Conservation (phyloP, 2,113 vertebrate genomes). For the Siniperca knerii region DNA sequence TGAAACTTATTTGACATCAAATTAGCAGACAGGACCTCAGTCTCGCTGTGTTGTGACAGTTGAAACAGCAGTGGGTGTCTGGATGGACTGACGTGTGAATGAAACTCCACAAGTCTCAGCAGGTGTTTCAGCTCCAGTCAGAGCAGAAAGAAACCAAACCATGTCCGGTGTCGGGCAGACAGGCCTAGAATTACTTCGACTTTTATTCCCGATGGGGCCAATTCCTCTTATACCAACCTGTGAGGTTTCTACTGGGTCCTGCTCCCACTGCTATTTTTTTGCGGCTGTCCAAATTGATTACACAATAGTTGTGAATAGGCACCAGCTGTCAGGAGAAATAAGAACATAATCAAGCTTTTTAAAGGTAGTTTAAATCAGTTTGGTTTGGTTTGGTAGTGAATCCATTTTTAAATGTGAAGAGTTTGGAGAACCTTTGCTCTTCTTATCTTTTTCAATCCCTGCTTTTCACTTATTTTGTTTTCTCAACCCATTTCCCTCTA, state of each 20-base stretch:
- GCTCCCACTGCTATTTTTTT: conserved; percentile 46
- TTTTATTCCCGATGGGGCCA: conserved; percentile 40
- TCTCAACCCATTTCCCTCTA: not conserved
- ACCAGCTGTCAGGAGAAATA: conserved; percentile 56
- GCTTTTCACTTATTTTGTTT: not conserved
- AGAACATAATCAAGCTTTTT: conserved; percentile 57
- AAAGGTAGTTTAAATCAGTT: not conserved
- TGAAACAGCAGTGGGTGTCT: conserved; percentile 44
- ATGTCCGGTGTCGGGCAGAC: conserved; percentile 53
- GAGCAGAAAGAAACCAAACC: conserved; percentile 36
- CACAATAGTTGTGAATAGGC: conserved; percentile 48
- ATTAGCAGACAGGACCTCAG: conserved; percentile 22
- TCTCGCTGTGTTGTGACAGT: conserved; percentile 62
- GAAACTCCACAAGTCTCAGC: conserved; percentile 36
- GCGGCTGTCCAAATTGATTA: conserved; percentile 75
- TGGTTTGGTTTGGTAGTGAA: too few relatives aligned
- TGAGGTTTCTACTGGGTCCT: conserved; percentile 23
- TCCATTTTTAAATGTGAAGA: not conserved
- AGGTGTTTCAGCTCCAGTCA: conserved; percentile 71
- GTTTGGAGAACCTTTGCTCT: not conserved
- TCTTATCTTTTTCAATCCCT: conserved; percentile 4
- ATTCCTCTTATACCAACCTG: conserved; percentile 3
- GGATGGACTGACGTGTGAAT: conserved; percentile 53
- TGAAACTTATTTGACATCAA: conserved; percentile 27
- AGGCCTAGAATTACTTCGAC: conserved; percentile 22